Evolutionary conservation across 1,140 invertebrate species (phyloP).

Genomic region (Monochamus saltuarius): DNA sequence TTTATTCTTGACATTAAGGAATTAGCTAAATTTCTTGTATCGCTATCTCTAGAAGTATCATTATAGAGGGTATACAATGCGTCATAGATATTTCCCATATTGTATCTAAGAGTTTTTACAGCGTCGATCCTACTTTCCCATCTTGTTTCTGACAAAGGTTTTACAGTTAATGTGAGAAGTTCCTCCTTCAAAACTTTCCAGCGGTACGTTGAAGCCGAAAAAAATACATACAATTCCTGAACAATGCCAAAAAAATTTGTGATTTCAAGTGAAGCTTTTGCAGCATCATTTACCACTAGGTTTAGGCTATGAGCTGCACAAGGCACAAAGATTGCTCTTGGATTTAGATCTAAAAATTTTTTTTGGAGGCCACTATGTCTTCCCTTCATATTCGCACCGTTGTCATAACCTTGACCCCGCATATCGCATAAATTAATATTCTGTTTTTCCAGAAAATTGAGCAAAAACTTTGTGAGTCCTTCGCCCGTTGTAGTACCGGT

Average conservation of each 20-base stretch:
- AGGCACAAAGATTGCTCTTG: slow-evolving; percentile 34
- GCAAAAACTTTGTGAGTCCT: slow-evolving; percentile 24
- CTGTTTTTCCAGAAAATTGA: slow-evolving; percentile 9
- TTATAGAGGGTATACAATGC: slow-evolving; percentile 26
- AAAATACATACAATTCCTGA: slow-evolving; percentile 41
- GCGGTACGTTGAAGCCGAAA: slow-evolving; percentile 40
- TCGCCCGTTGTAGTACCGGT: slow-evolving; percentile 23
- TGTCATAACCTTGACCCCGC: slow-evolving; percentile 47
- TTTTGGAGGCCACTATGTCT: slow-evolving; percentile 31
- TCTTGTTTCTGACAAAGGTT: slow-evolving; percentile 41
- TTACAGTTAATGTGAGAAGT: slow-evolving; percentile 31
- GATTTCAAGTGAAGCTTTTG: slow-evolving; percentile 23
- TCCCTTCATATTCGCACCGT: slow-evolving; percentile 46
- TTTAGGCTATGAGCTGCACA: slow-evolving; percentile 28
- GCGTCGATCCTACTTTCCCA: slow-evolving; percentile 42
- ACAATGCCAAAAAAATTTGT: slow-evolving; percentile 36
- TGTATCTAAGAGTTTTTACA: slow-evolving; percentile 26
- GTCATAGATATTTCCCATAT: slow-evolving; percentile 32
- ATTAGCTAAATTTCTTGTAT: slow-evolving; percentile 20
- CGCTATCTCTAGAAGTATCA: slow-evolving; percentile 8
- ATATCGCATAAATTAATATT: slow-evolving; percentile 35
- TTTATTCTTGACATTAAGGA: slow-evolving; percentile 21
- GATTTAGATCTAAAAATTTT: slow-evolving; percentile 32
- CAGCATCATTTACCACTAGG: slow-evolving; percentile 34
- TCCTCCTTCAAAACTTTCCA: slow-evolving; percentile 38